A percentile compares a stretch with the other conserved stretches of the same genome.
phyloP scores from a whole-genome alignment of 2,888 invertebrate genomes.

The Gortyna flavago region DNA sequence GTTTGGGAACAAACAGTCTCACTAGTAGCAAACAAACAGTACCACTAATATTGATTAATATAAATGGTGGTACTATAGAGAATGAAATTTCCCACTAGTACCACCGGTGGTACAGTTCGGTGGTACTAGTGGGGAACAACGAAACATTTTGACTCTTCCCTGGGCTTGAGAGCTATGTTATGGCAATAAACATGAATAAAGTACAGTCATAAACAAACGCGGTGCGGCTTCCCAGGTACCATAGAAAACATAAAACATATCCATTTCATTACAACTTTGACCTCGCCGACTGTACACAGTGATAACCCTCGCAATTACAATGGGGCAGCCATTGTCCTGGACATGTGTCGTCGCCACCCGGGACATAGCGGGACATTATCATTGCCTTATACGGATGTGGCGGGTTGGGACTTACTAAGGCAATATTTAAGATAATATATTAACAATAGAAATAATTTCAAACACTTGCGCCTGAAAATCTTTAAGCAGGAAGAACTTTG shows the following conservation, averaged over 20 bases:
- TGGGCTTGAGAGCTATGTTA: neutral
- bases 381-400: conserved; percentile 55
- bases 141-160: neutral
- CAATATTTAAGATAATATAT: conserved; percentile 22
- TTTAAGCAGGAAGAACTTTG: too few species aligned
- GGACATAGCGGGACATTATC: conserved; percentile 62
- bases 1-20: too few species aligned
- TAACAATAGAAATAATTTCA: neutral
- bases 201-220: conserved; percentile 4
- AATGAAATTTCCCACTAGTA: too few species aligned
- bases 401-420: conserved; percentile 11
- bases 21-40: too few species aligned
- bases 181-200: neutral
- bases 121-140: too few species aligned
- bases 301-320: conserved; percentile 78
- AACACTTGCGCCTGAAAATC: too few species aligned
- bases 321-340: conserved; percentile 69
- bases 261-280: conserved; percentile 67
- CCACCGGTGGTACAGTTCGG: too few species aligned
- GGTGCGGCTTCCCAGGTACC: conserved; percentile 2
- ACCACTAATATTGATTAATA: too few species aligned
- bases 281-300: conserved; percentile 53
- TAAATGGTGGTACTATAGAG: too few species aligned
- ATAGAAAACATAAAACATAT: conserved; percentile 50
- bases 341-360: conserved; percentile 69